Conservation (phyloP, 2,888 invertebrate genomes). For the Tholera decimalis region DNA sequence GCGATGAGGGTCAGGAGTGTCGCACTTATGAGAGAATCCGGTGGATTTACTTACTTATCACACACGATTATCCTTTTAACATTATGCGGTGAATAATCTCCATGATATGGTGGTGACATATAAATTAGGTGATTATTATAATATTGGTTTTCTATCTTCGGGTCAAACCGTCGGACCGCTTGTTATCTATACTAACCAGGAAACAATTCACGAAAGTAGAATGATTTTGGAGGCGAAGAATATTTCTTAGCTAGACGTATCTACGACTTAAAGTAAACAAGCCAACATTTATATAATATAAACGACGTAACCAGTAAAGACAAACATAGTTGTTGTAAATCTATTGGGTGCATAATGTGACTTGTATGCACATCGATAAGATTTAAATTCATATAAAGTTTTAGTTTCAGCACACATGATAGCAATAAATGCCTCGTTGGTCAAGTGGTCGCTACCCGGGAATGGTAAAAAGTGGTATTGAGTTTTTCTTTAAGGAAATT, state of each 20-base stretch:
- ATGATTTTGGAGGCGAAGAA: neutral
- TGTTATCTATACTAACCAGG: neutral
- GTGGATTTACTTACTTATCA: constrained; percentile 65
- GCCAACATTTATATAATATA: neutral
- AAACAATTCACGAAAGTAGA: neutral
- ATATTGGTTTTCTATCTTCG: neutral
- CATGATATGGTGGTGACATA: constrained; percentile 27
- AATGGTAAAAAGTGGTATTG: too few species aligned
- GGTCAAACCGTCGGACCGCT: neutral
- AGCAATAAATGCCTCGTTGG: neutral
- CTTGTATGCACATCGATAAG: neutral
- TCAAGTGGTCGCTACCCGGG: too few species aligned
- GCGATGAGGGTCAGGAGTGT: constrained; percentile 72
- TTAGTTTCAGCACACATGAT: neutral
- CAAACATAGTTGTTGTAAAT: neutral
- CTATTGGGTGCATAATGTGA: neutral
- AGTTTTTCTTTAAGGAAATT: too few species aligned
- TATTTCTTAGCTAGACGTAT: too few species aligned
- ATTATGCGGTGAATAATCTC: constrained; percentile 42
- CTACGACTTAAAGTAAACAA: neutral
- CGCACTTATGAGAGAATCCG: constrained; percentile 69
- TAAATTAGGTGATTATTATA: constrained; percentile 8
- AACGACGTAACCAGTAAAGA: neutral
- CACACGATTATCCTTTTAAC: constrained; percentile 62
- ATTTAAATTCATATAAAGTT: neutral